Base-by-base conservation (phyloP, 2,113 vertebrate genomes). In the Pimephales promelas region DNA sequence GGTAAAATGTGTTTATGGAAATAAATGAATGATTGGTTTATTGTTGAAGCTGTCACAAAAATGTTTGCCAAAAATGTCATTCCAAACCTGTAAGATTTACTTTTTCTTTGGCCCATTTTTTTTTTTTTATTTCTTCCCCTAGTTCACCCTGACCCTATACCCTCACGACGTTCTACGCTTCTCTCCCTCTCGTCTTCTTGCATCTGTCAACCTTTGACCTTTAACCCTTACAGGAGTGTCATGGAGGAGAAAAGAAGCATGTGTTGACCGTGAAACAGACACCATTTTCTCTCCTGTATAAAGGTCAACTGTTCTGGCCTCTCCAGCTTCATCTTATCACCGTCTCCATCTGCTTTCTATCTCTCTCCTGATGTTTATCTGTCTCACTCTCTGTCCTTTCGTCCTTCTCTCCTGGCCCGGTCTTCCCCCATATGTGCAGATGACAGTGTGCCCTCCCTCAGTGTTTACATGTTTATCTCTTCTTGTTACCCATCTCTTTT, bases 171-270 rank as follows among this genome's bases (percentile, higher is more conserved):
- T 76, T 79, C 83, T 83, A 75, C 81, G 85, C 89, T 88, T 71
- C 82, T 66, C 81, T 84, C 86, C 82, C 70, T 79, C 72, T 85
- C 71, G 82, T 88, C 90, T 87, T 72, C 83, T 86, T 91, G 90
- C 91, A 94, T 92, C 93, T 94, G 93, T 89, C 90, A 84, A 92
- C 90, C 92, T 91, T 87, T 94, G 86, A 92, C 91, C 93, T 87
- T 76, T 83, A 88, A 89, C 82, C 87, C 85, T 85, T 4, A 31
- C 77, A 78, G 52, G 86, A 91, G 87, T 78, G 61, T 45, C 61
- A 71, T 40, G 6, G 26, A 83, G 36, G 26, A 82, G 78, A 86
- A 86, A 83, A 83, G 88, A 86, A 85, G 86, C 82, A 87, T 77
- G 80, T 81, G 83, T 88, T 90, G 88, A 90, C 88, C 70, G 43